Evolutionary conservation across 2,113 vertebrate genomes (phyloP).

Genomic region (Lota lota): DNA sequence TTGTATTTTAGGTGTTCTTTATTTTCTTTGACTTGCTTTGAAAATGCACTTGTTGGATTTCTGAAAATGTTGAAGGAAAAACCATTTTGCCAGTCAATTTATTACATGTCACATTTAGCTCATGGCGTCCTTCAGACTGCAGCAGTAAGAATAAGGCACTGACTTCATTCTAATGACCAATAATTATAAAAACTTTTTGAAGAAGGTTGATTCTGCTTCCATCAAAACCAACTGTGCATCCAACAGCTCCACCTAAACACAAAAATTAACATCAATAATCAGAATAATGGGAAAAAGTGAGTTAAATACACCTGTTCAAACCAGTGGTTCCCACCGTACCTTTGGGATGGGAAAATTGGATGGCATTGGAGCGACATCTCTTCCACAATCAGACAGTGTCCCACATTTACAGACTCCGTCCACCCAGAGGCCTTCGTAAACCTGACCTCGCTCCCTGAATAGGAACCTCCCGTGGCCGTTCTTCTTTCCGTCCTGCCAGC

Average conservation of each 20-base stretch:
- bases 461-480: slow-evolving; percentile 81
- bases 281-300: too few relatives aligned
- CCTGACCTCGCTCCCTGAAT: slow-evolving; percentile 78
- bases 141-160: too few relatives aligned
- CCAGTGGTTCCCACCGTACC: slow-evolving; percentile 63
- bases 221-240: slow-evolving; percentile 63
- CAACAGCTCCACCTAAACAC: slow-evolving; percentile 75
- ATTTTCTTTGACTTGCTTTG: too few relatives aligned
- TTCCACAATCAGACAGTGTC: slow-evolving; percentile 77
- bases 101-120: too few relatives aligned
- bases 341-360: slow-evolving; percentile 82
- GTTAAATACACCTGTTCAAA: too few relatives aligned
- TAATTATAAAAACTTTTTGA: background rate
- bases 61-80: too few relatives aligned
- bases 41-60: too few relatives aligned
- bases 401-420: slow-evolving; percentile 82
- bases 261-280: background rate
- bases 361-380: slow-evolving; percentile 67
- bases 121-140: too few relatives aligned
- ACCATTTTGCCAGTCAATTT: too few relatives aligned
- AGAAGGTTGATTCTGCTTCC: slow-evolving; percentile 41
- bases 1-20: too few relatives aligned
- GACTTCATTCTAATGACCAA: too few relatives aligned
- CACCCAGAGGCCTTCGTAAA: slow-evolving; percentile 87
- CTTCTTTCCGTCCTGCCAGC: slow-evolving; percentile 84